These are phyloP conservation scores for Cottoperca gobio DNA, from an alignment of 2,797 vertebrate genomes.

Conservation along the genomic window DNA sequence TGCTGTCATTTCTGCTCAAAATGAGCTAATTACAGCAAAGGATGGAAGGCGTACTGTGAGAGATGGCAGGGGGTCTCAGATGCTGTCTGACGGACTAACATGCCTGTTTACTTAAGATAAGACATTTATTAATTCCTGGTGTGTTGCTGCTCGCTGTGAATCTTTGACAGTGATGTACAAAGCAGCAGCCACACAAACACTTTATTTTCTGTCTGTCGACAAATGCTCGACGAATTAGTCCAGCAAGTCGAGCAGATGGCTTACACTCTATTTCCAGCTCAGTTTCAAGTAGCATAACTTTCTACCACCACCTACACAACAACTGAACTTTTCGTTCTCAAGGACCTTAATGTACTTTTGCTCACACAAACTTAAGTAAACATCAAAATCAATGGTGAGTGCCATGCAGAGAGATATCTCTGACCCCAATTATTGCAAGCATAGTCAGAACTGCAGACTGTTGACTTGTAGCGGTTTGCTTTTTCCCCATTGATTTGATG, in stretches of 20 bases:
- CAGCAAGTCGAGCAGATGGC: slow-evolving; percentile 53
- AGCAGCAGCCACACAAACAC: slow-evolving; percentile 49
- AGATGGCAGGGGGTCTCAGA: slow-evolving; percentile 75
- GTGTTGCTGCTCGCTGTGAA: slow-evolving; percentile 57
- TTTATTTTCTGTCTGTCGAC: slow-evolving; percentile 27
- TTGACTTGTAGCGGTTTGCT: not conserved
- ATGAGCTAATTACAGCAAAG: slow-evolving; percentile 82
- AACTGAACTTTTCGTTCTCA: slow-evolving; percentile 39
- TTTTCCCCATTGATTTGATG: slow-evolving; percentile 5
- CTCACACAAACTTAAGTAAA: slow-evolving; percentile 21
- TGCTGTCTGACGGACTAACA: slow-evolving; percentile 79
- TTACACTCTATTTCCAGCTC: slow-evolving; percentile 35
- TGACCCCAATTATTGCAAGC: slow-evolving; percentile 30
- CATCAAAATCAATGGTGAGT: slow-evolving; percentile 30
- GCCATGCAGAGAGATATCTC: not conserved
- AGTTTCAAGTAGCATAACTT: slow-evolving; percentile 36
- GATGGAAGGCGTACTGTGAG: slow-evolving; percentile 65
- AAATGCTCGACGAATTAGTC: slow-evolving; percentile 31
- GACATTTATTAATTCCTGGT: slow-evolving; percentile 76
- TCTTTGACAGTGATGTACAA: slow-evolving; percentile 67
- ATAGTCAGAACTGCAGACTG: not conserved
- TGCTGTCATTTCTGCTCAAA: slow-evolving; percentile 76
- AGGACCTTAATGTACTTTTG: slow-evolving; percentile 30
- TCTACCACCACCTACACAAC: slow-evolving; percentile 47
- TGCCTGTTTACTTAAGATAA: slow-evolving; percentile 77